phyloP scores from a whole-genome alignment of 2,113 vertebrate genomes.

The Blennius ocellaris region DNA sequence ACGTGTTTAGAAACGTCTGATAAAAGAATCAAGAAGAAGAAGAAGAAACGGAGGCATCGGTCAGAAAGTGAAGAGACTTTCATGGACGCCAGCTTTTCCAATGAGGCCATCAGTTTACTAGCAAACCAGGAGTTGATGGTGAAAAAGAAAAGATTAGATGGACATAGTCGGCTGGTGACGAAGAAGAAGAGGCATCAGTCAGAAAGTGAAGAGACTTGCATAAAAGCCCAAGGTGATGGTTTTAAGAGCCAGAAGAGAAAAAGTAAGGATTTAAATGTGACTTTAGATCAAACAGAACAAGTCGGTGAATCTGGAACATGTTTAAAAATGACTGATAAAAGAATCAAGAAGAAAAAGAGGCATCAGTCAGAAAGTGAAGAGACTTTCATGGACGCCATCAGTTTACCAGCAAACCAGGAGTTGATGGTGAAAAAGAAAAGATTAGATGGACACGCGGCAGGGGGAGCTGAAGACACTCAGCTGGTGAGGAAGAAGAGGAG shows the following conservation, averaged over 20 bases:
- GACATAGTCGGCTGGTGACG: no score
- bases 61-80: constrained; percentile 5
- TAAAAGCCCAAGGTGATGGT: background rate
- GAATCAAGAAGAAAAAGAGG: constrained; percentile 1
- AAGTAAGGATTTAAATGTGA: constrained; percentile 8
- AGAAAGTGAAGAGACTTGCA: no score
- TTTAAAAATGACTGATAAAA: constrained; percentile 8
- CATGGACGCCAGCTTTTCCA: background rate
- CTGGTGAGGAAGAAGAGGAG: constrained; percentile 31
- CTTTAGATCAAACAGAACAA: background rate
- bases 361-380: constrained; percentile 11
- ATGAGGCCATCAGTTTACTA: background rate
- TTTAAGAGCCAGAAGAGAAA: background rate
- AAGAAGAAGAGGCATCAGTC: no score
- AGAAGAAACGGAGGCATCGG: background rate
- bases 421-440: constrained; percentile 1
- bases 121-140: background rate
- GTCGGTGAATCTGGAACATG: background rate
- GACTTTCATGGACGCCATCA: background rate
- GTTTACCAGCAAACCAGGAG: background rate
- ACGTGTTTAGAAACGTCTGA: background rate
- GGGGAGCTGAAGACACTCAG: background rate
- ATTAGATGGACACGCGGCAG: background rate
- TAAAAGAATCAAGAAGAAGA: constrained; percentile 39
- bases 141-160: constrained; percentile 5